A percentile compares a stretch with the other conserved stretches of the same genome.
phyloP scores from a whole-genome alignment of 2,113 vertebrate species.

The Nothobranchius kuhntae region DNA sequence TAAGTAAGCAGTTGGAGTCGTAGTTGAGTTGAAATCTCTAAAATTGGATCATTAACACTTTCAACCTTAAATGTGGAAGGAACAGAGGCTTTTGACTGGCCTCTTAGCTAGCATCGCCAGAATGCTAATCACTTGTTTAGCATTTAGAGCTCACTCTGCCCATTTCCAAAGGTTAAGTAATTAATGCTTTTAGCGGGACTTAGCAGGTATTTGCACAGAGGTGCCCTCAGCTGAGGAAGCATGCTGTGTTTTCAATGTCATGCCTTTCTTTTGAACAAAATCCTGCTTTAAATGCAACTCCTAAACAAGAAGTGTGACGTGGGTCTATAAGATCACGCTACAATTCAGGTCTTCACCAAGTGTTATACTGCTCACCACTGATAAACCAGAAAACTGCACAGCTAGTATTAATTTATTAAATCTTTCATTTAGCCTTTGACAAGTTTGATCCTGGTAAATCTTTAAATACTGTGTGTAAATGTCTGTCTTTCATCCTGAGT shows the following conservation, averaged over 20 bases:
- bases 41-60: slow-evolving; percentile 38
- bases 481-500: not conserved
- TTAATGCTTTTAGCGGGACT: slow-evolving; percentile 43
- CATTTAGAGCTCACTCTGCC: not conserved
- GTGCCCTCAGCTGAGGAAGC: slow-evolving; percentile 31
- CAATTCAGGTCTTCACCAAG: not conserved
- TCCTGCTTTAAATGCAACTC: slow-evolving; percentile 3
- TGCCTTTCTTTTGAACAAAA: not conserved
- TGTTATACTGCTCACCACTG: not conserved
- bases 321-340: not conserved
- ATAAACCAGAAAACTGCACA: not conserved
- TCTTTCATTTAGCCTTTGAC: not conserved
- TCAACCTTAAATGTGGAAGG: slow-evolving; percentile 24
- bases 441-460: not conserved
- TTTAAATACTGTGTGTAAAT: not conserved
- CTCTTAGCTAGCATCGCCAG: slow-evolving; percentile 26
- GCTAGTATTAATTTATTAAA: not conserved
- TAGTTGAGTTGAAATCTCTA: slow-evolving; percentile 1
- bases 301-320: not conserved
- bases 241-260: slow-evolving; percentile 7
- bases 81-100: slow-evolving; percentile 41
- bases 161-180: slow-evolving; percentile 14
- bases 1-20: not conserved
- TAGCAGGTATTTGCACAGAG: slow-evolving; percentile 36
- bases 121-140: slow-evolving; percentile 39